A percentile compares a stretch with the other conserved stretches of the same genome.
Conservation (phyloP, 2,797 vertebrate genomes). For the Trichosurus vulpecula region DNA sequence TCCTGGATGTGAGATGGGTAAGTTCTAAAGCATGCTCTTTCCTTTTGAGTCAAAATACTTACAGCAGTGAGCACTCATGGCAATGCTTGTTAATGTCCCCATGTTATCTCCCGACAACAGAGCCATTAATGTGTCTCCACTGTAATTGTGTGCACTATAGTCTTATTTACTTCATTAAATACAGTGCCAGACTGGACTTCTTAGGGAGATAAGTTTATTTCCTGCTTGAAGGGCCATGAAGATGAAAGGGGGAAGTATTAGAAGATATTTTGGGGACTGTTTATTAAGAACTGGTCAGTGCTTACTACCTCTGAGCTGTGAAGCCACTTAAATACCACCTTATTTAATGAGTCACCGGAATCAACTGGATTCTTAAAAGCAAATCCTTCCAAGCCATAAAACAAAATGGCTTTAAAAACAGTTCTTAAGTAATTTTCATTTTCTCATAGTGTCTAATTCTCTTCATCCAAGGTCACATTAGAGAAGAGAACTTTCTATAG, state of each 20-base stretch:
- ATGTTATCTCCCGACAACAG: conserved; percentile 59
- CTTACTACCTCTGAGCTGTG: not conserved
- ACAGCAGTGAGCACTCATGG: conserved; percentile 57
- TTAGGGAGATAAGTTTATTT: conserved; percentile 48
- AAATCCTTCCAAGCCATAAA: conserved; percentile 17
- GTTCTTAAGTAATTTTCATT: conserved; percentile 6
- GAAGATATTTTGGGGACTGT: not conserved
- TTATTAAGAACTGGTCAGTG: conserved; percentile 23
- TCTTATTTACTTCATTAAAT: conserved; percentile 59
- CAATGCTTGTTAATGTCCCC: conserved; percentile 52
- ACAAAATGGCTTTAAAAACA: not conserved
- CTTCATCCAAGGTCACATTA: not conserved
- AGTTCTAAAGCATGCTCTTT: conserved; percentile 34
- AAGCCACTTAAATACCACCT: conserved; percentile 31
- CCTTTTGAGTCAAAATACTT: conserved; percentile 66
- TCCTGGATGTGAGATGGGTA: conserved; percentile 35
- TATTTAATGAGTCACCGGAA: conserved; percentile 21
- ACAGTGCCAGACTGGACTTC: conserved; percentile 45
- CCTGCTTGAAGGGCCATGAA: conserved; percentile 10
- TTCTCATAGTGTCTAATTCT: conserved; percentile 9
- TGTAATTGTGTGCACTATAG: conserved; percentile 50
- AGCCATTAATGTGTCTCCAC: conserved; percentile 39
- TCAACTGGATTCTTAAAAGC: not conserved
- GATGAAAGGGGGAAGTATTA: conserved; percentile 23
- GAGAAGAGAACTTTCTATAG: not conserved